These are phyloP conservation scores for Bombus cullumanus DNA, from an alignment of 1,140 invertebrate species.

Conservation along the genomic window DNA sequence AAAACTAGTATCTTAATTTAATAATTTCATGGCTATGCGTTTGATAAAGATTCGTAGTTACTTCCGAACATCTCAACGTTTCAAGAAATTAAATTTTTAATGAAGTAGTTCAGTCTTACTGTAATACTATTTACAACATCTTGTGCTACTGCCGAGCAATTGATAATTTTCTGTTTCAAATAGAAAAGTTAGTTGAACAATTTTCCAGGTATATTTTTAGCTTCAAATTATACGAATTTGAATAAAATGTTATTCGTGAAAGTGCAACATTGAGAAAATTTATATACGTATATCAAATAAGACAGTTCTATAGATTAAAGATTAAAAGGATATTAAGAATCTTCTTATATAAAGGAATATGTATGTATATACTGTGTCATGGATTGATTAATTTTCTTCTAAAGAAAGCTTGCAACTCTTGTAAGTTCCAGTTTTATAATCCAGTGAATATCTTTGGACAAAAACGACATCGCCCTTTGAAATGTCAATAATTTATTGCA, in stretches of 20 bases:
- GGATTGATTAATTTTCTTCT: neutral
- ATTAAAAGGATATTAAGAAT: neutral
- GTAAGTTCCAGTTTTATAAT: too few species aligned
- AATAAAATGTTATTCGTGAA: neutral
- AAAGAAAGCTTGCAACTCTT: too few species aligned
- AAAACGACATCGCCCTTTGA: neutral
- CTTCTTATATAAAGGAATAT: neutral
- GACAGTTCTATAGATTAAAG: too few species aligned
- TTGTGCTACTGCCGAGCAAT: neutral
- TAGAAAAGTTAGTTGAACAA: neutral
- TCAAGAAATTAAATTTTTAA: too few species aligned
- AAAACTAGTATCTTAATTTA: conserved; percentile 2
- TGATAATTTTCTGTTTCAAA: neutral
- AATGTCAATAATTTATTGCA: neutral
- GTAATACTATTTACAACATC: too few species aligned
- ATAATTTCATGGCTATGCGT: neutral
- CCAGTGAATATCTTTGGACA: neutral
- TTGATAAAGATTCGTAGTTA: neutral
- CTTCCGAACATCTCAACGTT: neutral
- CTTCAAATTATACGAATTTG: neutral
- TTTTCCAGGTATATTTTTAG: too few species aligned
- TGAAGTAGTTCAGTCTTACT: too few species aligned
- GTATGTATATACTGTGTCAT: neutral
- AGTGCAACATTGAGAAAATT: too few species aligned
- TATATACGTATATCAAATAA: too few species aligned